Evolutionary conservation across 2,113 vertebrate genomes (phyloP).

Genomic region (Ramphastos sulfuratus): DNA sequence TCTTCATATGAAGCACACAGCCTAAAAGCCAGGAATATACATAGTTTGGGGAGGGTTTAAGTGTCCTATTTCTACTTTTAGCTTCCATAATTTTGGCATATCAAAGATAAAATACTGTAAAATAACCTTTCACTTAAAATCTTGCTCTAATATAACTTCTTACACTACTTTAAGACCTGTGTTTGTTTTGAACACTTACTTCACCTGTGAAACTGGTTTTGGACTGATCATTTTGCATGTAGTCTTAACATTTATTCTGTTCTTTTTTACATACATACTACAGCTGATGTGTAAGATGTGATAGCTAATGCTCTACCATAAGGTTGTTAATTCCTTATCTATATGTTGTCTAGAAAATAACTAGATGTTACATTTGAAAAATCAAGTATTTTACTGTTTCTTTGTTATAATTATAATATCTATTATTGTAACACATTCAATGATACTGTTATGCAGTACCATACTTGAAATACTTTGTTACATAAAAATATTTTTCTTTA

Average conservation of each 20-base stretch:
- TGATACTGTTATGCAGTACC: neutral
- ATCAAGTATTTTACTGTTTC: neutral
- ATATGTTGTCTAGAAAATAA: neutral
- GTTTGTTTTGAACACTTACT: neutral
- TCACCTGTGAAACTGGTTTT: neutral
- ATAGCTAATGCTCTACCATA: neutral
- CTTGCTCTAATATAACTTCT: neutral
- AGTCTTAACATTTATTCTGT: neutral
- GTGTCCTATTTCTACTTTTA: neutral
- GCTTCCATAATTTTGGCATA: neutral
- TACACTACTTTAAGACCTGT: neutral
- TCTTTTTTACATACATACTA: neutral
- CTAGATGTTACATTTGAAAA: neutral
- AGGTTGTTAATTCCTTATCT: neutral
- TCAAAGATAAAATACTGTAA: neutral
- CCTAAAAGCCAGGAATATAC: neutral
- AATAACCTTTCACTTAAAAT: neutral
- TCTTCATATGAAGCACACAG: fast-evolving
- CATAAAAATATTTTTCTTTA: neutral
- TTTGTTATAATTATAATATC: neutral
- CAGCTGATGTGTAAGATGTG: neutral
- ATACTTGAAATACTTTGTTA: neutral
- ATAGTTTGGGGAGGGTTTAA: neutral
- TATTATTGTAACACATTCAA: neutral
- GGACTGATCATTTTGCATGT: neutral